These are phyloP conservation scores for Danio kyathit DNA, from an alignment of 2,797 vertebrate species.

Conservation along the genomic window DNA sequence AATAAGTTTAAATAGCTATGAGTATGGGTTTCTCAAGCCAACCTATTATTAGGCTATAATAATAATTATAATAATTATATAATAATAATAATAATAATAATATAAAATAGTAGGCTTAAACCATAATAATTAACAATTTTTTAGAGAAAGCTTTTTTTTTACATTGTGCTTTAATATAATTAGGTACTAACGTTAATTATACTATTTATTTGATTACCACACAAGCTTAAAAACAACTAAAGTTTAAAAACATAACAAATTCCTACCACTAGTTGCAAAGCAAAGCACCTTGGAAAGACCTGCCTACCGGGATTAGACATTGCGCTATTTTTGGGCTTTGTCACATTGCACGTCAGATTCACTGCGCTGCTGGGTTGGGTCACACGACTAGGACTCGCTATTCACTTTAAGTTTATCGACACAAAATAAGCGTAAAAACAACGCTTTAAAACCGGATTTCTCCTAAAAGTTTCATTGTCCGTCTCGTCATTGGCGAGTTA, in stretches of 20 bases:
- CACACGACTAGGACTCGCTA: constrained; percentile 1
- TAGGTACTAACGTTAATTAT: no score
- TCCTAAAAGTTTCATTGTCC: neutral
- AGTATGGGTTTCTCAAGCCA: no score
- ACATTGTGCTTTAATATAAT: no score
- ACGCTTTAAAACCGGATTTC: neutral
- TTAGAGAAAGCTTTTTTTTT: no score
- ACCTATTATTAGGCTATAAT: no score
- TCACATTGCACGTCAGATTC: constrained; percentile 47
- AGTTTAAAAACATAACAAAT: neutral
- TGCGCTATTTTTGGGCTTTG: constrained; percentile 61
- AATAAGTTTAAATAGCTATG: no score
- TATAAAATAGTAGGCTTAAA: no score
- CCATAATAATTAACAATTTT: no score
- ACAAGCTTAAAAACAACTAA: no score
- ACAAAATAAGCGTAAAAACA: constrained; percentile 3
- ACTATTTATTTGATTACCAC: no score
- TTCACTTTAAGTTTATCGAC: neutral
- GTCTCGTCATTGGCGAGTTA: neutral
- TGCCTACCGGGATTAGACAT: constrained; percentile 37
- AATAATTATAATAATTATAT: no score
- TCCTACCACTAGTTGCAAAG: constrained; percentile 2
- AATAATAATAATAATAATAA: no score
- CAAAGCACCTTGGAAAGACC: neutral
- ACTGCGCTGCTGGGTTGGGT: constrained; percentile 46